Conservation (phyloP, 2,113 vertebrate species). For the Cyanistes caeruleus region DNA sequence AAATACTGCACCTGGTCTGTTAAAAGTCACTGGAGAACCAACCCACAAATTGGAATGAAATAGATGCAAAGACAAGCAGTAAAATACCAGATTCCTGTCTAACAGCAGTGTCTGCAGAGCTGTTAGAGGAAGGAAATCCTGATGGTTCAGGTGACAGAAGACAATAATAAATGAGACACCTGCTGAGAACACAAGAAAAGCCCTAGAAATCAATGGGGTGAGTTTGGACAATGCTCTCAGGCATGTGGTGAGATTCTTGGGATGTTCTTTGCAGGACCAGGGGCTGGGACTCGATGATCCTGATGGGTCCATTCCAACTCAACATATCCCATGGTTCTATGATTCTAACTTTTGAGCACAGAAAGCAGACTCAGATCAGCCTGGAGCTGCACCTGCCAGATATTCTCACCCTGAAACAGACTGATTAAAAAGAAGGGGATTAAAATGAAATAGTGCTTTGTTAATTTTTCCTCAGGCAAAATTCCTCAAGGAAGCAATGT, state of each 20-base stretch:
- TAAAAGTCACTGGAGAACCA: background rate
- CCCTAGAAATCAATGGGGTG: background rate
- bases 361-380: background rate
- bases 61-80: accelerated
- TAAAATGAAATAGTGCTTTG: background rate
- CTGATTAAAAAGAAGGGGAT: background rate
- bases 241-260: background rate
- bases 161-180: background rate
- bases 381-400: background rate
- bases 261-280: background rate
- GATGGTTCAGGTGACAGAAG: background rate
- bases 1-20: background rate
- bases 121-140: background rate
- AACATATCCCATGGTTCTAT: background rate
- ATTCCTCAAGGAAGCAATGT: background rate
- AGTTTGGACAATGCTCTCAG: background rate
- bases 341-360: background rate
- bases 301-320: background rate
- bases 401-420: background rate
- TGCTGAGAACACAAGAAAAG: background rate
- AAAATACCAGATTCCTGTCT: background rate
- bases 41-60: background rate
- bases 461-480: background rate
- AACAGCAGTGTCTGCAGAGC: background rate
- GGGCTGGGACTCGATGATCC: background rate